Evolutionary conservation across 2,888 invertebrate genomes (phyloP).

Genomic region (Metopia argyrocephala): DNA sequence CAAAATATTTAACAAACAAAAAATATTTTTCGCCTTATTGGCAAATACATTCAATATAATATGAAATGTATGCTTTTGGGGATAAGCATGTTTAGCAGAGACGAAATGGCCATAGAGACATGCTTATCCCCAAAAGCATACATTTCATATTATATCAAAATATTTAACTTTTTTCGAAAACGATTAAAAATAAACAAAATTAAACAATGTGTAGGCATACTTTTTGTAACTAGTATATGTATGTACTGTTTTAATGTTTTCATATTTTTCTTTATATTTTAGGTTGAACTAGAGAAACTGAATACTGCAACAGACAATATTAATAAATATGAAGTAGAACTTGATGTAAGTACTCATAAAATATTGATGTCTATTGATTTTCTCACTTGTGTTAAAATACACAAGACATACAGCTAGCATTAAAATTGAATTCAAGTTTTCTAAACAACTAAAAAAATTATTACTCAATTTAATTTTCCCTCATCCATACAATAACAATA

Average conservation of each 20-base stretch:
- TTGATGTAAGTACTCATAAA: slow-evolving; percentile 83
- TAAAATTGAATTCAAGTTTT: slow-evolving; percentile 19
- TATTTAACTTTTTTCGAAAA: too few species aligned
- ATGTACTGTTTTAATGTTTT: slow-evolving; percentile 28
- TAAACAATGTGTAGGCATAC: too few species aligned
- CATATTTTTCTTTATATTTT: slow-evolving; percentile 44
- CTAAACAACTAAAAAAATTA: background rate
- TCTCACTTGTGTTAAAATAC: background rate
- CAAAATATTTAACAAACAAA: too few species aligned
- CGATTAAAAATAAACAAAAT: too few species aligned
- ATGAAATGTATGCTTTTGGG: too few species aligned
- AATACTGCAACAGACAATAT: slow-evolving; percentile 96
- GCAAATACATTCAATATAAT: too few species aligned
- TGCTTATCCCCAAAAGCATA: too few species aligned
- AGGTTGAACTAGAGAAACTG: slow-evolving; percentile 92
- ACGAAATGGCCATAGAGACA: too few species aligned
- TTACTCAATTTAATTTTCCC: slow-evolving; percentile 37
- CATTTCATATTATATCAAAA: too few species aligned
- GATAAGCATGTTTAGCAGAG: too few species aligned
- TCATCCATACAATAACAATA: slow-evolving; percentile 15
- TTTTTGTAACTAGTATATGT: too few species aligned
- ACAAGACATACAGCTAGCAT: slow-evolving; percentile 11
- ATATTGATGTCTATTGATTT: background rate
- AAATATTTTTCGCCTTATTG: too few species aligned
- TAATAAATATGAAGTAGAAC: slow-evolving; percentile 92